A percentile compares a stretch with the other conserved stretches of the same genome.
These are phyloP conservation scores for Pachydiplax longipennis DNA, from an alignment of 2,888 invertebrate species.

Conservation along the genomic window DNA sequence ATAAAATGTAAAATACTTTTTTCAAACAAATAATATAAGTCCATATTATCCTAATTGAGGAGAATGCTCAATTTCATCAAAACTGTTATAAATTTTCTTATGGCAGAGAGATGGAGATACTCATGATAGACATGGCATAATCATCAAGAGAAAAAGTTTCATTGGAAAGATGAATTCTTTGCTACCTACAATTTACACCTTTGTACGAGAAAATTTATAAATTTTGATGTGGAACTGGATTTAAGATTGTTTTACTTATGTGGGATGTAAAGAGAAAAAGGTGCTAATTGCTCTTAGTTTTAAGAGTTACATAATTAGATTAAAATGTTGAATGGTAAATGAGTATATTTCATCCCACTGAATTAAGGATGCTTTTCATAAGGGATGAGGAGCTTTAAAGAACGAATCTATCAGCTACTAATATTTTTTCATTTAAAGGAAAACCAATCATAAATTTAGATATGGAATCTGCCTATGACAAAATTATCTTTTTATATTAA, in stretches of 20 bases:
- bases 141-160: conserved; percentile 17
- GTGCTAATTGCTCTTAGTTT: conserved; percentile 40
- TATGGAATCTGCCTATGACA: background rate
- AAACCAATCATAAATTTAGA: conserved; percentile 7
- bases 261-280: conserved; percentile 25
- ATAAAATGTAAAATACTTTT: conserved; percentile 39
- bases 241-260: background rate
- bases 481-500: conserved; percentile 37
- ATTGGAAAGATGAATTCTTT: conserved; percentile 3
- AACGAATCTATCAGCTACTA: conserved; percentile 13
- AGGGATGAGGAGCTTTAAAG: conserved; percentile 15
- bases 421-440: conserved; percentile 42
- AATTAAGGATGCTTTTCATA: background rate
- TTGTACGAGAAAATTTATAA: conserved; percentile 41
- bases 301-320: conserved; percentile 38
- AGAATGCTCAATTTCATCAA: conserved; percentile 34
- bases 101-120: conserved; percentile 28
- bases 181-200: conserved; percentile 31
- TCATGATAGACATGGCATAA: conserved; percentile 26
- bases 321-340: conserved; percentile 33
- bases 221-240: conserved; percentile 23
- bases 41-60: conserved; percentile 29
- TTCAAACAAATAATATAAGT: conserved; percentile 17
- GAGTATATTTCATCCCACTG: conserved; percentile 29
- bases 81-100: conserved; percentile 44